Evolutionary conservation across 2,888 invertebrate genomes (phyloP), one percentile per base, ranked within the genome.

Genomic region (Acanthosoma haemorrhoidale): DNA sequence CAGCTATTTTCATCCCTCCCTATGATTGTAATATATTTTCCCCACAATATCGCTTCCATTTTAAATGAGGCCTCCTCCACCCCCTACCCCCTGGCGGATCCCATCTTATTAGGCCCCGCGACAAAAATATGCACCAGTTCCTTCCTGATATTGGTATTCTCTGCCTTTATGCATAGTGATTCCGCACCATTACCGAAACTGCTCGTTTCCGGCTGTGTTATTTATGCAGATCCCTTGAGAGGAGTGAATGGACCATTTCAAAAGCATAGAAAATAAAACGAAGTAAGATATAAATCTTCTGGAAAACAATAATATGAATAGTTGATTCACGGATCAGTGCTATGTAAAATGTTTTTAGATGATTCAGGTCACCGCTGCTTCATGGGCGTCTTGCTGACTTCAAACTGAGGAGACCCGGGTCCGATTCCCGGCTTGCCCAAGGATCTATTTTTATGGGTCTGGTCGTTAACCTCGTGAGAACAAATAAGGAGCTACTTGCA

Each of bases 51-150:
- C 59, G 21, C 15, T 13, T 4, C 16, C 2, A n/a, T 2, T 2
- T 18, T 9, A 13, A 43, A 43, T 43, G 43, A 21, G 21, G 11
- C 15, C 9, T 9, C 29, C 31, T 25, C 59, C 31, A 1, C 29
- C 31, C 58, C 59, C 31, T 4, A 18, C 43, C 43, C 15, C 43
- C 43, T 0, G 18, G 43, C 18, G 18, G 18, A 43, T 43, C 43
- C 13, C 43, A 43, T 43, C 43, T 43, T 43, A 43, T 43, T 43
- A 43, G 43, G 18, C 21, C 21, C 18, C 43, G 43, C 21, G 43
- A 43, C 43, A 43, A 43, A 43, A 43, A 43, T 43, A 43, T 43
- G 43, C 43, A 43, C 43, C 43, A 43, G 43, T 43, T 43, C 43
- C 43, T 43, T 43, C 13, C 43, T 43, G 43, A 43, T 43, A 43